These are phyloP conservation scores for Bergia puertoricense DNA, from an alignment of 92 coral and sea anemone species.

Conservation along the genomic window DNA sequence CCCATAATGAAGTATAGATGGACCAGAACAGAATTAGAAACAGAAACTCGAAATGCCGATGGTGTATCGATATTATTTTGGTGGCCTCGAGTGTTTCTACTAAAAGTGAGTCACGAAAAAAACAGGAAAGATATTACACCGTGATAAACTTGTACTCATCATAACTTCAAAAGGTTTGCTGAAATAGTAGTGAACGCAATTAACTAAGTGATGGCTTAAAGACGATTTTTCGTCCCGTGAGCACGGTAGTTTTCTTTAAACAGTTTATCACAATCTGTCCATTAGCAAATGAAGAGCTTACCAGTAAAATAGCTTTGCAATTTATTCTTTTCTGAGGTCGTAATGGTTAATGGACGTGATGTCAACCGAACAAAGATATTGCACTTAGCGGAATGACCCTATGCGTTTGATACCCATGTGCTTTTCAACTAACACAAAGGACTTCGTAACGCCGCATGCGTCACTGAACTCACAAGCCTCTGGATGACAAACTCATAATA, in stretches of 20 bases:
- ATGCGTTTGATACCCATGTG: constrained; percentile 11
- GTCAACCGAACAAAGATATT: constrained; percentile 28
- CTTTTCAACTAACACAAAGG: not conserved
- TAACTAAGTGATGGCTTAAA: not conserved
- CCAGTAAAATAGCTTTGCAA: constrained; percentile 9
- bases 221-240: not conserved
- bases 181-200: not conserved
- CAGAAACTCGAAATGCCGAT: constrained; percentile 28
- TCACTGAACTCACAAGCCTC: not conserved
- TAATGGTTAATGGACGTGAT: constrained; percentile 20
- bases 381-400: constrained; percentile 5
- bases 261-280: constrained; percentile 34
- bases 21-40: constrained; percentile 22
- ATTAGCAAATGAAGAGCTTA: constrained; percentile 34
- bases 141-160: not conserved
- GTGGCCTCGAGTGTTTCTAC: not conserved
- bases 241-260: constrained; percentile 22
- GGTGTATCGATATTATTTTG: constrained; percentile 18
- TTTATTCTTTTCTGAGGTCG: constrained; percentile 15
- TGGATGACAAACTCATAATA: not conserved
- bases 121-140: not conserved
- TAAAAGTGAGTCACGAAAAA: not conserved
- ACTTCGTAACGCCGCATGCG: not conserved
- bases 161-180: not conserved
- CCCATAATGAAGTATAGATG: constrained; percentile 2